Evolutionary conservation across 2,797 vertebrate genomes (phyloP), one percentile per base, ranked within the genome.

Genomic region (Tamandua tetradactyla): DNA sequence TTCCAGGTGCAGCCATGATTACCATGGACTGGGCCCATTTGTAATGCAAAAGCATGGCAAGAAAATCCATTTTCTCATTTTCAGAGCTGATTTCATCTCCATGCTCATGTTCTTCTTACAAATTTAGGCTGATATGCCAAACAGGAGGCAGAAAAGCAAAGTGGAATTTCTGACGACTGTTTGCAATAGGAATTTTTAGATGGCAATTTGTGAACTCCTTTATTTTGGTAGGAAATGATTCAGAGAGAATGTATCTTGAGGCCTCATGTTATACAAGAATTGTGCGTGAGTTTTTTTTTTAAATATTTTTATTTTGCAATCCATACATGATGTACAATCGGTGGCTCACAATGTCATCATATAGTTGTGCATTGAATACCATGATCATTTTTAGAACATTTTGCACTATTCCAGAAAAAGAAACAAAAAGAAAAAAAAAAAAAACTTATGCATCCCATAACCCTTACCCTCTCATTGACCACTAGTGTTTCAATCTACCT

Each of bases 51-150:
- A 72, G 22, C 47, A 83, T 75, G 83, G 89, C 89, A 92, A 95
- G 93, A 88, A 97, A 97, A 97, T 94, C 89, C 78, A 90, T 95
- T 95, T 97, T 94, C 87, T 94, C 66, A 83, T 96, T 96, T 95
- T 93, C 89, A 96, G 93, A 93, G 83, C 74, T 17, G 4, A 91
- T 91, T 93, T 97, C 81, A 74, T 80, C 79, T 95, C 64, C 62
- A 85, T 32, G 83, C 84, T 95, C 47, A 40, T 87, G 84, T 92
- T 61, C 7, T 25, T 81, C 91, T 94, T 95, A 94, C 15, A 35
- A 92, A 97, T 93, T 78, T 80, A 86, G 81, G 78, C 42, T 78
- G 57, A 93, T 96, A 95, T 79, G 68, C 91, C 52, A 89, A 96
- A 82, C 75, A 62, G 32, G 62, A 95, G 49, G 47, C 69, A 91